phyloP scores from a whole-genome alignment of 2,888 invertebrate species.

The Latheticus oryzae region DNA sequence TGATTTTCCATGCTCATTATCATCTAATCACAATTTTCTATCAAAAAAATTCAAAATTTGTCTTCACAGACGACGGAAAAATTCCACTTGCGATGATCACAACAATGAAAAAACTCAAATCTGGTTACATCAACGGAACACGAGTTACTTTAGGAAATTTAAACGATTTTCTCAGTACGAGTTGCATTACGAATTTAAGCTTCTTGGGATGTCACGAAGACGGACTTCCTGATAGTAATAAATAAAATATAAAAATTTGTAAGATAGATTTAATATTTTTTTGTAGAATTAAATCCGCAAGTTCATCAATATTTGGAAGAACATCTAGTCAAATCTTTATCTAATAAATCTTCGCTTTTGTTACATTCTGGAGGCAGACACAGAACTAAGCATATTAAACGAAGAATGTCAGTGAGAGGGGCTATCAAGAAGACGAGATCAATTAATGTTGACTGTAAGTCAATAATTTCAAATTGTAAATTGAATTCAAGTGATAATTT shows the following conservation, averaged over 20 bases:
- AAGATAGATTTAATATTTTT: no score
- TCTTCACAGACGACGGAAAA: constrained; percentile 91
- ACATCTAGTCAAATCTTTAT: constrained; percentile 83
- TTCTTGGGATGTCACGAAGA: constrained; percentile 94
- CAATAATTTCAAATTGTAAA: constrained; percentile 12
- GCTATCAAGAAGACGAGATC: constrained; percentile 94
- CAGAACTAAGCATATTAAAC: constrained; percentile 71
- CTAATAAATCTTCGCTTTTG: constrained; percentile 77
- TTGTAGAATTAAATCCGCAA: constrained; percentile 78
- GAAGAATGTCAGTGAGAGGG: constrained; percentile 89
- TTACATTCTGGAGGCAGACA: constrained; percentile 68
- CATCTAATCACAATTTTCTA: background rate
- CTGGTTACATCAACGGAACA: constrained; percentile 99
- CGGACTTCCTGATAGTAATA: constrained; percentile 86
- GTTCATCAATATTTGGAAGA: constrained; percentile 90
- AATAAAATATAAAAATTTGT: no score
- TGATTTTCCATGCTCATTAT: constrained; percentile 23
- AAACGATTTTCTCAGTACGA: constrained; percentile 95
- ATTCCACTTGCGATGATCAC: constrained; percentile 95
- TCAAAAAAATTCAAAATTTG: no score
- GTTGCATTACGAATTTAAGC: constrained; percentile 96
- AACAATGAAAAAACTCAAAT: constrained; percentile 97
- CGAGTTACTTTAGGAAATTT: constrained; percentile 95
- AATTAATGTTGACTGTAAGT: constrained; percentile 90
- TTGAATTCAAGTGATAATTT: constrained; percentile 45